Evolutionary conservation across 2,888 invertebrate species (phyloP).

Genomic region (Caenorhabditis drosophilae): DNA sequence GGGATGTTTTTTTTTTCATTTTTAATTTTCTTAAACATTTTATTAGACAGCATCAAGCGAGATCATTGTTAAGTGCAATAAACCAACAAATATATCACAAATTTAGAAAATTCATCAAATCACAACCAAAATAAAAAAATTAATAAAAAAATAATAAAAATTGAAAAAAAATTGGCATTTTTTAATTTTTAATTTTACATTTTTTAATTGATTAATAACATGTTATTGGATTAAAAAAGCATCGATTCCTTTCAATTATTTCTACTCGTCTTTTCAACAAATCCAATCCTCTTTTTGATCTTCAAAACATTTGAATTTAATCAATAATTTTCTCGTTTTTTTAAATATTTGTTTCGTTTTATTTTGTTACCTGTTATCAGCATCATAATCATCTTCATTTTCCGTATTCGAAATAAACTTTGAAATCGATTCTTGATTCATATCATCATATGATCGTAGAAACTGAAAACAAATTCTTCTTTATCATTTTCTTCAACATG

Average conservation of each 20-base stretch:
- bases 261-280: conserved; percentile 34
- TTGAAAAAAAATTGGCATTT: too few species aligned
- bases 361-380: not conserved
- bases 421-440: conserved; percentile 22
- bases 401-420: conserved; percentile 11
- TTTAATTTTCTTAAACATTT: too few species aligned
- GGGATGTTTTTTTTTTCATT: too few species aligned
- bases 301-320: conserved; percentile 10
- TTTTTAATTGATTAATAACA: conserved; percentile 20
- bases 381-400: not conserved
- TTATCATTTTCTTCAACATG: not conserved
- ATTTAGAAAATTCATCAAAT: too few species aligned
- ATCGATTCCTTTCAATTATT: conserved; percentile 39
- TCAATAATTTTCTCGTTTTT: not conserved
- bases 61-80: too few species aligned
- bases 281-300: conserved; percentile 35
- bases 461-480: conserved; percentile 11
- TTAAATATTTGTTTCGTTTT: not conserved
- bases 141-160: too few species aligned
- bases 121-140: too few species aligned
- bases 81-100: too few species aligned
- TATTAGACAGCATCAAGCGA: too few species aligned
- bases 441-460: conserved; percentile 30
- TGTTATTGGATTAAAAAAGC: conserved; percentile 39
- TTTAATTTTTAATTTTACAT: not conserved